These are phyloP conservation scores for Ypsolopha sequella DNA, from an alignment of 2,888 invertebrate species.

Conservation along the genomic window DNA sequence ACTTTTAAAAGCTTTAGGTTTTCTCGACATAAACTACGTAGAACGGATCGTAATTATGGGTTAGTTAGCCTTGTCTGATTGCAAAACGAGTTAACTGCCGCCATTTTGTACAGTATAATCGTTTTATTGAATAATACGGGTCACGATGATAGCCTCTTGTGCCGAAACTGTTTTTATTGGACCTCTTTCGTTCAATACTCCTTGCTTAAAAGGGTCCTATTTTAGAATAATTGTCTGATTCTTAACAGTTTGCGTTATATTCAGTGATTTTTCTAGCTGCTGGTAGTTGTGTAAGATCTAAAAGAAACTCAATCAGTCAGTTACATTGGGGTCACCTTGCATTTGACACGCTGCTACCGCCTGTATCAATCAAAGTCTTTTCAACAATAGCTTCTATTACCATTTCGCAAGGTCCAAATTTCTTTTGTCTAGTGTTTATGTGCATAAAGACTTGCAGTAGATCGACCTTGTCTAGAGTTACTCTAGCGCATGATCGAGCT, in stretches of 20 bases:
- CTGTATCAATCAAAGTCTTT: constrained; percentile 10
- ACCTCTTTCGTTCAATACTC: too few relatives aligned
- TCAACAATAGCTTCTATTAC: constrained; percentile 17
- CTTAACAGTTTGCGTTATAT: not conserved
- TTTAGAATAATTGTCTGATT: not conserved
- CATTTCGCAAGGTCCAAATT: constrained; percentile 20
- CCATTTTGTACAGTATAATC: not conserved
- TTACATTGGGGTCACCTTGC: constrained; percentile 43
- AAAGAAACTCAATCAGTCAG: not conserved
- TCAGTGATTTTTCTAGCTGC: not conserved
- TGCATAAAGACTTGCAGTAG: constrained; percentile 38
- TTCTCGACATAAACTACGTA: not conserved
- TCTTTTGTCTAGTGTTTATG: constrained; percentile 9
- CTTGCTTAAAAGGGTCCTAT: too few relatives aligned
- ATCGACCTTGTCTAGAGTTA: constrained; percentile 43
- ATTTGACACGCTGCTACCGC: constrained; percentile 28
- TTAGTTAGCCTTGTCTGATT: not conserved
- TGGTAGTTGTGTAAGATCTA: not conserved
- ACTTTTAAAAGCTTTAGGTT: too few relatives aligned
- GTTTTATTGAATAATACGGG: not conserved
- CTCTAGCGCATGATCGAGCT: constrained; percentile 36
- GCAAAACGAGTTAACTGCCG: not conserved
- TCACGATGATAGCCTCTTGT: not conserved
- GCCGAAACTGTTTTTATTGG: not conserved
- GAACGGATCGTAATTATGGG: not conserved